Base-by-base conservation (phyloP, 2,888 invertebrate species). In the Lycophotia porphyrea region DNA sequence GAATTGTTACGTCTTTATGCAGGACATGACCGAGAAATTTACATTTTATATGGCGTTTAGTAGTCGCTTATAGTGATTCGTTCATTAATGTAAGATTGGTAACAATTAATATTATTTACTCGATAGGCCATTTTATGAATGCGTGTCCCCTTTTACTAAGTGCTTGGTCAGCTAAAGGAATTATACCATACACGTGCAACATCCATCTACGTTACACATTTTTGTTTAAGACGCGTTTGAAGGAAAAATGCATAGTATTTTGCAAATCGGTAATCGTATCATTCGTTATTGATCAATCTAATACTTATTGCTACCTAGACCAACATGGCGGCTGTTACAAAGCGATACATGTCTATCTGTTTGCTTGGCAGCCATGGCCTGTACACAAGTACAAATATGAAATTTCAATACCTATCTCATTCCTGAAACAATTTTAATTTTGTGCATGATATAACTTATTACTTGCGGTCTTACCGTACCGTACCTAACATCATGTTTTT, bases 61-160 rank as follows among this genome's bases (percentile, higher is more conserved):
- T 96, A 96, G 95, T 95, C 96, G 96, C 95, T 94, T 94, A 96
- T 96, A 96, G 96, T 96, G 96, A 96, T 95, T 94, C 94, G 96
- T 96, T 96, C 93, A 94, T 94, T 95, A 96, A 96, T 96, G 96
- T 96, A 96, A 96, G 96, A 96, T 96, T 96, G 96, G 96, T 96
- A 96, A 96, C 95, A 96, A 94, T 94, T 95, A 94, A 93, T 95
- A 94, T 94, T 95, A 94, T 95, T 94, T 95, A 94, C 93, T 94
- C 92, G 93, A 90, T 95, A 96, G 95, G 96, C 89, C 91, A 86
- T 88, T 89, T 91, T 91, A 93, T 90, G 93, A 93, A 94, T 93
- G 94, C 96, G 96, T 95, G 96, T 90, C 95, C 95, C 94, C 91
- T 90, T 91, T 91, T 91, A 92, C 89, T 89, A 82, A 95, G 96